Percentiles rank a stretch among this genome's conserved stretches.
Conservation (phyloP, 92 coral and sea anemone species). For the Porites lobata region DNA sequence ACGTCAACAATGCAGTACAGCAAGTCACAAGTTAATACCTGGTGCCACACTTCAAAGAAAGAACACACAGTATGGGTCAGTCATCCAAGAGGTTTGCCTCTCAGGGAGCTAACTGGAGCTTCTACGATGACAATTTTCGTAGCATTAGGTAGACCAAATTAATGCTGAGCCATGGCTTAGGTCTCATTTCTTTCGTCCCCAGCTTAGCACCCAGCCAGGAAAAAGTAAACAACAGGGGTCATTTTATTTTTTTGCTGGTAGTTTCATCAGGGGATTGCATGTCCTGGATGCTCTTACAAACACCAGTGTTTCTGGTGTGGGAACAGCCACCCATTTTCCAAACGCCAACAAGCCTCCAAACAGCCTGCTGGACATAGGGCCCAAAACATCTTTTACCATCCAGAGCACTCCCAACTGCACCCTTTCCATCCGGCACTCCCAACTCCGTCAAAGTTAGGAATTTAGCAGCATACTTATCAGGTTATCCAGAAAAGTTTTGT, state of each 20-base stretch:
- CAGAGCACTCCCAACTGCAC: too few species aligned
- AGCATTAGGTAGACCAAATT: conserved; percentile 26
- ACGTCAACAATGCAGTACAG: background rate
- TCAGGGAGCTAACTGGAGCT: conserved; percentile 34
- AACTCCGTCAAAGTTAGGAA: conserved; percentile 47
- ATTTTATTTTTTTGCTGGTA: background rate
- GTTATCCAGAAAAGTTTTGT: conserved; percentile 8
- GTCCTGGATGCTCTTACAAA: conserved; percentile 17
- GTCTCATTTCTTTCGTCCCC: conserved; percentile 21
- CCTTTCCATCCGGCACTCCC: conserved; percentile 24
- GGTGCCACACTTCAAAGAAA: background rate
- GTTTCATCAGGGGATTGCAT: background rate
- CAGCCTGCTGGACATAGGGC: background rate
- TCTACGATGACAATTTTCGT: conserved; percentile 28
- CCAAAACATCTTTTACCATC: conserved; percentile 1
- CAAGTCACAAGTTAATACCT: conserved; percentile 1
- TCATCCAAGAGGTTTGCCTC: conserved; percentile 13
- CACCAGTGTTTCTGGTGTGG: conserved; percentile 49
- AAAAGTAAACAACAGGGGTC: background rate
- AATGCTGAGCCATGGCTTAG: conserved; percentile 51
- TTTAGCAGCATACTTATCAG: conserved; percentile 39
- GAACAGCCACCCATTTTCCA: conserved; percentile 15
- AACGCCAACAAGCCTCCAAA: background rate
- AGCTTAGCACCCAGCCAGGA: background rate
- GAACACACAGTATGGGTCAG: conserved; percentile 32